Percentiles rank a stretch among this genome's conserved stretches.
phyloP scores from a whole-genome alignment of 30 jellyfish, hydroid and myxozoan species.

The Hydractinia symbiolongicarpus region DNA sequence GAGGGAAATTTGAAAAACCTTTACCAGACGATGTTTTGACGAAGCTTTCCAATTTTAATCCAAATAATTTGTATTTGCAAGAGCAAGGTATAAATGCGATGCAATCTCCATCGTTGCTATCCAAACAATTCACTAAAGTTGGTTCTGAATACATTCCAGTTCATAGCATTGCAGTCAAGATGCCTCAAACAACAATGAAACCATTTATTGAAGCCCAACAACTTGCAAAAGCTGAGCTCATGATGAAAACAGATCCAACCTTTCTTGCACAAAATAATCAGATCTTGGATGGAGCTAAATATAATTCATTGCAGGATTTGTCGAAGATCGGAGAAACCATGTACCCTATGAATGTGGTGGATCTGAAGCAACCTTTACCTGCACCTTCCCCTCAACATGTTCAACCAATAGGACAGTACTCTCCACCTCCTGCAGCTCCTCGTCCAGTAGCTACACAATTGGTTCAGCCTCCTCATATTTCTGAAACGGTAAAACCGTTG shows the following conservation, averaged over 20 bases:
- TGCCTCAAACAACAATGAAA: constrained; percentile 26
- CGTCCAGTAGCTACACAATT: neutral
- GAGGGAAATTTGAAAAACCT: constrained; percentile 59
- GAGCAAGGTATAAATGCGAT: constrained; percentile 43
- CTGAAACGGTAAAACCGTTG: neutral
- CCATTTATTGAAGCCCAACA: constrained; percentile 23
- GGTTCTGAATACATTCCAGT: constrained; percentile 62
- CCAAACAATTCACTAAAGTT: constrained; percentile 34
- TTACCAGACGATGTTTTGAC: constrained; percentile 57
- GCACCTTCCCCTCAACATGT: neutral
- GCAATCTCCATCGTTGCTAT: neutral
- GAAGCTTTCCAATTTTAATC: constrained; percentile 60
- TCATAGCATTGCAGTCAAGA: constrained; percentile 47
- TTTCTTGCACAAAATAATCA: constrained; percentile 59
- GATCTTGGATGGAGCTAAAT: constrained; percentile 46
- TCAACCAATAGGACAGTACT: neutral
- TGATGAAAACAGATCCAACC: constrained; percentile 55
- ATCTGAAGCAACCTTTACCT: constrained; percentile 11
- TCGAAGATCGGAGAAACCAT: constrained; percentile 68
- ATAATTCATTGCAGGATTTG: constrained; percentile 55
- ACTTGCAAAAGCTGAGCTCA: neutral
- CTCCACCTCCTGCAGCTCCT: neutral
- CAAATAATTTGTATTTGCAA: constrained; percentile 46
- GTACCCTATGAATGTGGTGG: constrained; percentile 50
- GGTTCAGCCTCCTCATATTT: neutral